Evolutionary conservation across 2,113 vertebrate genomes (phyloP), one percentile per base, ranked within the genome.

Genomic region (Pterocles orientalis): DNA sequence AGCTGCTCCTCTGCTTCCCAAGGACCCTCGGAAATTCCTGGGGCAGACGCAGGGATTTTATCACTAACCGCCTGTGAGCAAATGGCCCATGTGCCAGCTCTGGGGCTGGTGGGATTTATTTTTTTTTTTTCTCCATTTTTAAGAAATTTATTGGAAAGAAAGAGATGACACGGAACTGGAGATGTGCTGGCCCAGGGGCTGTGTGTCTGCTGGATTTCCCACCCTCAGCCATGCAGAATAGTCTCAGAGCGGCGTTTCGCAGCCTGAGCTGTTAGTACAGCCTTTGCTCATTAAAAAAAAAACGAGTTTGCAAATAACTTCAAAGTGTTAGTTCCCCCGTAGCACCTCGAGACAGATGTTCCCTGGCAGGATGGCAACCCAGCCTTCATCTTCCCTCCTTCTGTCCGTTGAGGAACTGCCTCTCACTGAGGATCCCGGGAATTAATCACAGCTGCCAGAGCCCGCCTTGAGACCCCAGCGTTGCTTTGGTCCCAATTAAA

Each of bases 401-500:
- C 3, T 1, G 4, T 4, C 51, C 41, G 8, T 21, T 18, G 31
- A 16, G 68, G 41, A 88, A 14, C 16, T 39, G 19, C 43, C 43
- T 47, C 9, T 18, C 13, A 0, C 34, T 12, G 36, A 29, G 28
- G 14, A 29, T 20, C 25, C 66, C 1, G 3, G 20, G 26, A 34
- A 26, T 60, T 29, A 61, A 72, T 80, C 62, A 3, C 75, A 26
- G 93, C 56, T 82, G 34, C 31, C 12, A 18, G 47, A 14, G 56
- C 7, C 39, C n/a, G 29, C 57, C 62, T 8, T 4, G 39, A 36
- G 79, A 25, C 34, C 1, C 0, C 3, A 50, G 24, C 3, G 1
- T 13, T 12, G 66, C 33, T 85, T 82, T 36, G 72, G 26, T 92
- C 79, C 41, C 75, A 24, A 4, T 54, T 48, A 81, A 82, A 73